phyloP scores from a whole-genome alignment of 2,888 invertebrate species.

The Pteria penguin region DNA sequence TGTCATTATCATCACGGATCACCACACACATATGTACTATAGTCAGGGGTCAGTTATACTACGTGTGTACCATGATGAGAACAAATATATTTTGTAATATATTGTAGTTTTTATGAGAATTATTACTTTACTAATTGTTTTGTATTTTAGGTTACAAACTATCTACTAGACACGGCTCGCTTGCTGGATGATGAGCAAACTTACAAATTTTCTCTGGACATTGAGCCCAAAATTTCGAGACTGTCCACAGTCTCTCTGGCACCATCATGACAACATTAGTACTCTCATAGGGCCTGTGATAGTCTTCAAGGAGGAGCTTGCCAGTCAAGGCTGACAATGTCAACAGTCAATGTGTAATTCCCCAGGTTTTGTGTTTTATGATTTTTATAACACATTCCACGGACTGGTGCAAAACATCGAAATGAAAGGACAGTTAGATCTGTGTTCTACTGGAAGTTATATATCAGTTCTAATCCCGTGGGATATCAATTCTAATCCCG shows the following conservation, averaged over 20 bases:
- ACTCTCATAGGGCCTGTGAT: not conserved
- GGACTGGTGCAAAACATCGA: constrained; percentile 6
- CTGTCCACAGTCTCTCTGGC: constrained; percentile 68
- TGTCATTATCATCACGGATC: no score
- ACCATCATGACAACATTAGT: constrained; percentile 32
- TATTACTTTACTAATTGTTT: no score
- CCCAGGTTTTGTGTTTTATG: not conserved
- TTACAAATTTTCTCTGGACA: constrained; percentile 89
- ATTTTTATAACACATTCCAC: constrained; percentile 1
- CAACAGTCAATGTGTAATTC: not conserved
- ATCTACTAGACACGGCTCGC: constrained; percentile 87
- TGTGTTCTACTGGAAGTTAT: not conserved
- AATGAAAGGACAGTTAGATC: not conserved
- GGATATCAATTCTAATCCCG: no score
- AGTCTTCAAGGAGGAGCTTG: not conserved
- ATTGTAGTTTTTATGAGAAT: no score
- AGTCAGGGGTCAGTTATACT: no score
- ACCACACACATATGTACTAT: no score
- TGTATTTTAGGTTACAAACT: constrained; percentile 84
- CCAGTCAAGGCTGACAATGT: not conserved
- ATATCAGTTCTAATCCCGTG: no score
- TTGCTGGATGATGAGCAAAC: constrained; percentile 90
- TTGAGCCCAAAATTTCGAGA: constrained; percentile 86
- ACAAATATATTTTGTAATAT: no score
- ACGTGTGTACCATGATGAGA: no score